Base-by-base conservation (phyloP, 1,140 invertebrate genomes). In the Magallana gigas region DNA sequence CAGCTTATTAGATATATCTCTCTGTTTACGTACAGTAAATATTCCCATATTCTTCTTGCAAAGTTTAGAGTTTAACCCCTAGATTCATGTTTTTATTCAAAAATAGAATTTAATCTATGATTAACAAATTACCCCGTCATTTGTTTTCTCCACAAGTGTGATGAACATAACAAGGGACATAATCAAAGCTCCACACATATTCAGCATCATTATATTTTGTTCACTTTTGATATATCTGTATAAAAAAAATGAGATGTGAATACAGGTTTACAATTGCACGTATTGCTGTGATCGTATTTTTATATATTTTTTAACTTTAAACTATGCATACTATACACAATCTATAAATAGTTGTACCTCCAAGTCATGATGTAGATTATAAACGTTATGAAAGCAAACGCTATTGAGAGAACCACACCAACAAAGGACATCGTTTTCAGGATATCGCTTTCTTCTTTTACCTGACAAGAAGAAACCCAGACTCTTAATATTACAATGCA, bases 151-250 rank as follows among this genome's bases (percentile, higher is more conserved):
- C 76, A 86, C 76, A 16, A 48, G 68, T 5, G 57, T 14, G 0
- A 86, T 36, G n/a, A 86, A 86, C n/a, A 86, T 16, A 11, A 81
- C n/a, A 86, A 80, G 80, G 4, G 85, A 48, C n/a, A 80, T n/a
- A 57, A 58, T 36, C 64, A 86, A 80, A 0, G 85, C 60, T 58
- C 48, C 85, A 80, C 85, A 86, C n/a, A 86, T 48, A 29, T 86
- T 86, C 36, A 86, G 9, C 18, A 86, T 18, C 56, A 86, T 56
- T 0, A 71, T 29, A 8, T 23, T 58, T 8, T 29, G 68, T 8
- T 86, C 85, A 81, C 36, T 86, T 71, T 86, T 86, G 57, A 86
- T 76, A 58, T 81, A 14, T 58, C 85, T 86, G 56, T 48, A 48
- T 48, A 48, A 48, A 48, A 48, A 48, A 48, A 48, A 48, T 48